phyloP scores from a whole-genome alignment of 2,113 vertebrate species.

The Pantherophis guttatus region DNA sequence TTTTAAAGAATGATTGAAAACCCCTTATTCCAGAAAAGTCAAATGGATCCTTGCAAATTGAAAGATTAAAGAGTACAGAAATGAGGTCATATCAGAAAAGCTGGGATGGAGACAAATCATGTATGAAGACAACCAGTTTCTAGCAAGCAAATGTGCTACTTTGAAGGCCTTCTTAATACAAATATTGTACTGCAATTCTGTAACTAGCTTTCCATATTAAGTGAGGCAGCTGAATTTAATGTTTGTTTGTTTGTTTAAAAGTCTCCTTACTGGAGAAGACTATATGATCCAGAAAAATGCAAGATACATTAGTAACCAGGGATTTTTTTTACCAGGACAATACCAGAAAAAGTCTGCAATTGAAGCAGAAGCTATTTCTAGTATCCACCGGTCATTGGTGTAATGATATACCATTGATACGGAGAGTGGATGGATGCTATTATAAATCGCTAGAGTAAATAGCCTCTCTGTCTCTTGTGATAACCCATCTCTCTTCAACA shows the following conservation, averaged over 20 bases:
- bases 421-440: background rate
- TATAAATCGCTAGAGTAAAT: background rate
- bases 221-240: background rate
- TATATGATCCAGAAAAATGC: background rate
- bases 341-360: background rate
- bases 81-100: background rate
- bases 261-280: background rate
- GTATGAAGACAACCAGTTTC: background rate
- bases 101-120: background rate
- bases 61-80: background rate
- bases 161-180: background rate
- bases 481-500: background rate
- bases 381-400: background rate
- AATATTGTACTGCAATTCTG: background rate
- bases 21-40: background rate
- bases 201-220: background rate
- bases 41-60: background rate
- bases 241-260: background rate
- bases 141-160: background rate
- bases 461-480: background rate
- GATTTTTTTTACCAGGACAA: background rate
- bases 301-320: background rate
- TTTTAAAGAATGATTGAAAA: background rate
- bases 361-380: background rate
- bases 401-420: background rate